Evolutionary conservation across 2,113 vertebrate genomes (phyloP).

Genomic region (Chinchilla lanigera): DNA sequence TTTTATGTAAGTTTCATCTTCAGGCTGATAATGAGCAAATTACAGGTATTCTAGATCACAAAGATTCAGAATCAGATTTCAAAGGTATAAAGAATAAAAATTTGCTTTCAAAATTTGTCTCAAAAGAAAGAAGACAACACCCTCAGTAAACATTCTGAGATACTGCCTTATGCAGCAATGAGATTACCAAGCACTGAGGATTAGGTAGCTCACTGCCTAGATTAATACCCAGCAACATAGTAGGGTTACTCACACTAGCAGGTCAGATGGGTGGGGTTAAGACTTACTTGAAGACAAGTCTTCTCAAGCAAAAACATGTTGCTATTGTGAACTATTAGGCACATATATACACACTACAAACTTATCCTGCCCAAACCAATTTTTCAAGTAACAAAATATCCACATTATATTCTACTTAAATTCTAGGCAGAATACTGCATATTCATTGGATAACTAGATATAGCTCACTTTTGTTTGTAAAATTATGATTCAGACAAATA

Average conservation of each 20-base stretch:
- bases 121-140: not conserved
- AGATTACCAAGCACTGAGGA: not conserved
- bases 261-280: not conserved
- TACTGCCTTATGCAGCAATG: not conserved
- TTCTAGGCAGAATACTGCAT: not conserved
- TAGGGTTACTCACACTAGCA: not conserved
- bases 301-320: not conserved
- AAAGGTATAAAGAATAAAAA: not conserved
- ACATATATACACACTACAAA: not conserved
- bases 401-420: not conserved
- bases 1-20: not conserved
- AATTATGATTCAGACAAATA: not conserved
- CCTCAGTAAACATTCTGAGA: not conserved
- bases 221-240: not conserved
- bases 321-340: not conserved
- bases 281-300: not conserved
- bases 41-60: not conserved
- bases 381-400: not conserved
- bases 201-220: not conserved
- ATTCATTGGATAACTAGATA: not conserved
- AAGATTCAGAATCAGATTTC: not conserved
- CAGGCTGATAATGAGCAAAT: not conserved
- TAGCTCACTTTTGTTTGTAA: not conserved
- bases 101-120: not conserved
- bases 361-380: not conserved